These are phyloP conservation scores for Autographa gamma DNA, from an alignment of 2,888 invertebrate genomes.

Conservation along the genomic window DNA sequence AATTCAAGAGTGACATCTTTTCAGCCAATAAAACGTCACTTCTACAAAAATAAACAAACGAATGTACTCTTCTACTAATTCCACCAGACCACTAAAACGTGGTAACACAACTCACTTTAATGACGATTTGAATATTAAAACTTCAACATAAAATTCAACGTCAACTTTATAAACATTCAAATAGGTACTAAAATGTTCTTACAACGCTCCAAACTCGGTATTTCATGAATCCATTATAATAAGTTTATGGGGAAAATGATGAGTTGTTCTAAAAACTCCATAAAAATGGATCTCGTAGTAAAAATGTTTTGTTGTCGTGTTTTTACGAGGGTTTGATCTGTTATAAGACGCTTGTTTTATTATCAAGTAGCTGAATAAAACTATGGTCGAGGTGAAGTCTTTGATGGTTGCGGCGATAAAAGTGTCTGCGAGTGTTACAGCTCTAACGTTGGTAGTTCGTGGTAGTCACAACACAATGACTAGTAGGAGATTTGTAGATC, in stretches of 20 bases:
- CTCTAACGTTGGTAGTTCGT: neutral
- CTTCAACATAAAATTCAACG: slow-evolving; percentile 41
- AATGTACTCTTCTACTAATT: slow-evolving; percentile 1
- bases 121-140: slow-evolving; percentile 48
- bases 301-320: slow-evolving; percentile 73
- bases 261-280: slow-evolving; percentile 78
- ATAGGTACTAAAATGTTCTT: slow-evolving; percentile 62
- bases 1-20: slow-evolving; percentile 4
- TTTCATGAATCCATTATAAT: slow-evolving; percentile 72
- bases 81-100: slow-evolving; percentile 32
- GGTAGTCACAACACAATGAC: neutral
- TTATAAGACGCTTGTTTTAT: slow-evolving; percentile 63
- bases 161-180: slow-evolving; percentile 52
- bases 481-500: neutral
- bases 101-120: slow-evolving; percentile 36
- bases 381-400: slow-evolving; percentile 39
- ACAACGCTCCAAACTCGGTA: slow-evolving; percentile 51
- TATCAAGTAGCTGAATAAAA: slow-evolving; percentile 56
- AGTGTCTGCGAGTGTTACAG: neutral
- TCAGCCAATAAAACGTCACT: neutral
- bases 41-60: neutral
- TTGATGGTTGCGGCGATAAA: slow-evolving; percentile 26
- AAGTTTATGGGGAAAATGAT: slow-evolving; percentile 81
- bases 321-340: slow-evolving; percentile 71
- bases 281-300: slow-evolving; percentile 73